Evolutionary conservation across 2,113 vertebrate species (phyloP).

Genomic region (Fregata magnificens): DNA sequence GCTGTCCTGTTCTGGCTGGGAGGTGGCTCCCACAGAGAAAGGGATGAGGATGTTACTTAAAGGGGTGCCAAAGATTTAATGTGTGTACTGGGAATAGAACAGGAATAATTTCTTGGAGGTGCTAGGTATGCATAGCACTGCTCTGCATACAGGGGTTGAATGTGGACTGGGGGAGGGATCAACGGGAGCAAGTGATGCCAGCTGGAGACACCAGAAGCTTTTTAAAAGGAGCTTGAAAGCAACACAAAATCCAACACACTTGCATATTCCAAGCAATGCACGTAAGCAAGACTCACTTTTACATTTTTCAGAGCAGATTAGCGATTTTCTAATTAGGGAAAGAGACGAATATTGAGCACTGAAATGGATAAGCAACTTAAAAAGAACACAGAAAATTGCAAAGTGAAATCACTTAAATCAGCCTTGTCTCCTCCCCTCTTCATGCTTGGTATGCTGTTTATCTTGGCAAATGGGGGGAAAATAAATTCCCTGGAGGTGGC

Average conservation of each 20-base stretch:
- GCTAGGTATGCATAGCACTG: background rate
- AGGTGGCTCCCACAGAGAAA: background rate
- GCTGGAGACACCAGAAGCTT: conserved; percentile 30
- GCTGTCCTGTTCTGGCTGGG: background rate
- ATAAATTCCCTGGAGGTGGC: conserved; percentile 55
- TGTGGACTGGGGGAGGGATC: background rate
- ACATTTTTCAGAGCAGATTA: conserved; percentile 70
- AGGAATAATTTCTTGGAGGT: background rate
- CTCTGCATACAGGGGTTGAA: background rate
- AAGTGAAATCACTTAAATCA: conserved; percentile 68
- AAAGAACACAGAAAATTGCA: conserved; percentile 60
- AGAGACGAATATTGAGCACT: conserved; percentile 64
- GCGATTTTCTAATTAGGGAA: conserved; percentile 70
- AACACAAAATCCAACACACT: background rate
- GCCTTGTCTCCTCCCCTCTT: conserved; percentile 36
- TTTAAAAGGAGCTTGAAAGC: conserved; percentile 36
- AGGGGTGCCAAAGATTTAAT: background rate
- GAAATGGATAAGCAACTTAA: conserved; percentile 71
- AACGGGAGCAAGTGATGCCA: background rate
- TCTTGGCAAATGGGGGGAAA: conserved; percentile 48
- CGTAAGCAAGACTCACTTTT: conserved; percentile 61
- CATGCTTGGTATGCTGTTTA: conserved; percentile 53
- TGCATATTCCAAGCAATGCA: conserved; percentile 50
- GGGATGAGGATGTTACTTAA: background rate
- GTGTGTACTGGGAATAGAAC: background rate